Conservation (phyloP, 1,140 invertebrate genomes). For the Brachionus sp. region DNA sequence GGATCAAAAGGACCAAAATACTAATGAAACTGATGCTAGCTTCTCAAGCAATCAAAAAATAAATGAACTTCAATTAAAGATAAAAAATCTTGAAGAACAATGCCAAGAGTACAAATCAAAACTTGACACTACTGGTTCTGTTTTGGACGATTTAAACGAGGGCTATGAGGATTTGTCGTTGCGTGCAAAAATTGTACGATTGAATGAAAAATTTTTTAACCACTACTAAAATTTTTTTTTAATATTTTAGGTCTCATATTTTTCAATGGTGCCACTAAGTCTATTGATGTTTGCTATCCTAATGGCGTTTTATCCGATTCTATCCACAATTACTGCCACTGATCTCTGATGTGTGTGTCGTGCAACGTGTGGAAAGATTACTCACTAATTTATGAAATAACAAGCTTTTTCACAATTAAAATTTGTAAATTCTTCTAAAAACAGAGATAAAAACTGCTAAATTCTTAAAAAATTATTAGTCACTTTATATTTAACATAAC, state of each 20-base stretch:
- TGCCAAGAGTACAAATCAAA: slow-evolving; percentile 22
- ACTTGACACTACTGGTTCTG: slow-evolving; percentile 4
- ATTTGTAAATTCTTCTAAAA: slow-evolving; percentile 12
- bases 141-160: slow-evolving; percentile 21
- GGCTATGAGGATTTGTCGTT: slow-evolving; percentile 20
- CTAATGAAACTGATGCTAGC: background rate
- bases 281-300: slow-evolving; percentile 23
- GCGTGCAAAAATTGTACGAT: slow-evolving; percentile 35
- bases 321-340: slow-evolving; percentile 11
- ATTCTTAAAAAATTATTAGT: slow-evolving; percentile 25
- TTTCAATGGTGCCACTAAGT: slow-evolving; percentile 33
- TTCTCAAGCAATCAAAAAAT: background rate
- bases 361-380: background rate
- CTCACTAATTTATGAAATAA: background rate
- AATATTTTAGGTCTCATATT: slow-evolving; percentile 26
- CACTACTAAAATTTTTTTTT: background rate
- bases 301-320: slow-evolving; percentile 43
- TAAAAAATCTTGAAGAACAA: background rate
- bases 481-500: slow-evolving; percentile 4
- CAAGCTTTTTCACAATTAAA: background rate
- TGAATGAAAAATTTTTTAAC: background rate
- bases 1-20: background rate
- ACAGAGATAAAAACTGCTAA: background rate
- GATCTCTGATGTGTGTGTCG: background rate
- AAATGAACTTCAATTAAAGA: background rate